Conservation (phyloP, 2,113 vertebrate genomes). For the Crotalus helleri region DNA sequence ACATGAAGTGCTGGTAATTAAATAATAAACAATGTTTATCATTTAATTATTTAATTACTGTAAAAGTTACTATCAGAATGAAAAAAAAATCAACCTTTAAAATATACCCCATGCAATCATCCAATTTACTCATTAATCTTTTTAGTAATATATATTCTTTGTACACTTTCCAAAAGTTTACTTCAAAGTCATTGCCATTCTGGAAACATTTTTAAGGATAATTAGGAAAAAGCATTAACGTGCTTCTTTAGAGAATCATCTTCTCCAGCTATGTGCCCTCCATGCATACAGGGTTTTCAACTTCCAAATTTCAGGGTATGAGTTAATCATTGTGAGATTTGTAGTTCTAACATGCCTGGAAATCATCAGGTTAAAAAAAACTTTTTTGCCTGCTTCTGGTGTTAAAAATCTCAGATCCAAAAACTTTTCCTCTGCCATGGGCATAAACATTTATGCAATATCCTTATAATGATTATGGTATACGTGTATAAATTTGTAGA, state of each 20-base stretch:
- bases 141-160: background rate
- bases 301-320: background rate
- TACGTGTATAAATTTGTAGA: background rate
- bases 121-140: background rate
- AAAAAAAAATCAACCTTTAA: background rate
- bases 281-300: background rate
- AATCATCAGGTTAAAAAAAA: background rate
- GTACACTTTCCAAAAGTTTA: background rate
- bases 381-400: background rate
- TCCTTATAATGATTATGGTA: background rate
- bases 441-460: background rate
- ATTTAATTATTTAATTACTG: background rate
- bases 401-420: background rate
- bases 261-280: background rate
- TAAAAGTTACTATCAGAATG: background rate
- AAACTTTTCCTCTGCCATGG: background rate
- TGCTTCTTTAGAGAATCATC: background rate
- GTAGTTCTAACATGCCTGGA: background rate
- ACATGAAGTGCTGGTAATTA: background rate
- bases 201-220: background rate
- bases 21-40: too few species aligned
- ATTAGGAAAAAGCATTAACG: background rate
- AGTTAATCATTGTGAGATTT: background rate
- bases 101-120: background rate
- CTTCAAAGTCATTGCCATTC: background rate